Evolutionary conservation across 2,797 vertebrate species (phyloP).

Genomic region (Agapornis canus): DNA sequence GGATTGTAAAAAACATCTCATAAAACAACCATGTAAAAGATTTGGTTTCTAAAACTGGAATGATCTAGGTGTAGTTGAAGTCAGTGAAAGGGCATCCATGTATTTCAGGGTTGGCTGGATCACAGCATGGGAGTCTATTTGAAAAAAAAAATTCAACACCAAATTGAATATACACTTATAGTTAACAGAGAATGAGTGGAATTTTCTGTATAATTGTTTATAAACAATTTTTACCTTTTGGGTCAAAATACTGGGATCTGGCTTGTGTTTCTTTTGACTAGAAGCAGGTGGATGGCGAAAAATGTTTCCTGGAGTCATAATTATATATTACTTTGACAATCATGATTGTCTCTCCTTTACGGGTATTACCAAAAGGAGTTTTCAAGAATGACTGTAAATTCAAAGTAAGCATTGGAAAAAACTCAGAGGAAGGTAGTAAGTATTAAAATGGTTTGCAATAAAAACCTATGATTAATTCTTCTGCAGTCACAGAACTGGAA

Average conservation of each 20-base stretch:
- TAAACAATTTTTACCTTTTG: neutral
- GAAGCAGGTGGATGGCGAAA: slow-evolving; percentile 15
- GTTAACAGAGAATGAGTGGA: neutral
- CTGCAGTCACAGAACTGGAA: rapidly evolving
- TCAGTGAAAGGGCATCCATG: neutral
- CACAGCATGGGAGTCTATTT: neutral
- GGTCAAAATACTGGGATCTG: slow-evolving; percentile 44
- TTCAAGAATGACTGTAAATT: slow-evolving; percentile 11
- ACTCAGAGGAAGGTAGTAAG: neutral
- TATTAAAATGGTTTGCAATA: neutral
- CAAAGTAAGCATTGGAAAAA: neutral
- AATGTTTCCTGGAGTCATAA: slow-evolving; percentile 4
- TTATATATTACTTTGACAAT: slow-evolving; percentile 28
- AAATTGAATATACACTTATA: neutral
- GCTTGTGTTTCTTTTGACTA: slow-evolving; percentile 24
- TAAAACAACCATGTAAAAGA: neutral
- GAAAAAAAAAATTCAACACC: neutral
- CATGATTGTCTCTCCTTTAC: neutral
- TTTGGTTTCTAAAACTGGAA: neutral
- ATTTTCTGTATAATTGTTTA: neutral
- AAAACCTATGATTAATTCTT: neutral
- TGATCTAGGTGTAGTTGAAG: neutral
- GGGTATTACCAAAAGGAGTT: neutral
- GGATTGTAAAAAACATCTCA: neutral
- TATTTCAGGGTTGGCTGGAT: neutral